Percentiles rank a stretch among this genome's conserved stretches.
These are phyloP conservation scores for Brachynemurus nebulosus DNA, from an alignment of 2,888 invertebrate genomes.

Conservation along the genomic window DNA sequence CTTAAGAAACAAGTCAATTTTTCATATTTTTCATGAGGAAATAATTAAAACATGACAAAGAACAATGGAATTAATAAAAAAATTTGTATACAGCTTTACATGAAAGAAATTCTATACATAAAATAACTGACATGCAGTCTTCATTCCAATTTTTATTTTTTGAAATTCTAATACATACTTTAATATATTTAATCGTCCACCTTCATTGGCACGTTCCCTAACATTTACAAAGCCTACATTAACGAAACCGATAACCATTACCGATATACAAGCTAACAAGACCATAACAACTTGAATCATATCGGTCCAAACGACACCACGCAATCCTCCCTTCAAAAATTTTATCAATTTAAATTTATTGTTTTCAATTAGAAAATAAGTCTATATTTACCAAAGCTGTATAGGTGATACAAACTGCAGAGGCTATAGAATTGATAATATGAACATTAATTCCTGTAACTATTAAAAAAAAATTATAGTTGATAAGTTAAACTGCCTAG, in stretches of 20 bases:
- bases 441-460: slow-evolving; percentile 42
- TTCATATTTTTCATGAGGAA: no score
- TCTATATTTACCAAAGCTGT: slow-evolving; percentile 38
- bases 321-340: slow-evolving; percentile 26
- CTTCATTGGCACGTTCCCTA: slow-evolving; percentile 24
- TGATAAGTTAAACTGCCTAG: no score
- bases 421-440: slow-evolving; percentile 37
- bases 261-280: slow-evolving; percentile 25
- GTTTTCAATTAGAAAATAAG: neutral
- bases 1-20: no score
- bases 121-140: no score
- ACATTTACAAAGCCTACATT: slow-evolving; percentile 26
- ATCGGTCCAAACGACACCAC: slow-evolving; percentile 32
- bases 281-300: slow-evolving; percentile 28
- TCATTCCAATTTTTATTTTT: no score
- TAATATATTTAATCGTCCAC: slow-evolving; percentile 27
- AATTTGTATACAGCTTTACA: no score
- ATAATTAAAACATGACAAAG: no score
- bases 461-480: slow-evolving; percentile 23
- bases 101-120: no score
- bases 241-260: slow-evolving; percentile 26
- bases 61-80: no score
- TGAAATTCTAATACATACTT: slow-evolving; percentile 23
- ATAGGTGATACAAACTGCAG: slow-evolving; percentile 41
- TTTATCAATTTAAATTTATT: no score